Percentiles rank a stretch among this genome's conserved stretches.
phyloP scores from a whole-genome alignment of 2,113 vertebrate species.

The Solea senegalensis region DNA sequence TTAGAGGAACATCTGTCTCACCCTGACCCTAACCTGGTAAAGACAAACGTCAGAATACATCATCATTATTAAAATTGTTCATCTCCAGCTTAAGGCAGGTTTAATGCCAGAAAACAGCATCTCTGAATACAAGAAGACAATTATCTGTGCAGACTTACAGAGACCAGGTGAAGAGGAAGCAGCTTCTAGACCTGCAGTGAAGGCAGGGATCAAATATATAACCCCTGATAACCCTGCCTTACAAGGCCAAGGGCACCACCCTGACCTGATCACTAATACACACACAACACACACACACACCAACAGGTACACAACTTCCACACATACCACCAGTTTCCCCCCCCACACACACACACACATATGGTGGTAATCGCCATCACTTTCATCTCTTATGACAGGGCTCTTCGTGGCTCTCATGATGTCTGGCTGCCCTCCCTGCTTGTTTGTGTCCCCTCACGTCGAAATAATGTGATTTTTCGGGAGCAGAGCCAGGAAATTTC shows the following conservation, averaged over 20 bases:
- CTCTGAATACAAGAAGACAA: neutral
- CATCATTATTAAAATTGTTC: neutral
- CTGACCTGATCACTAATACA: slow-evolving; percentile 49
- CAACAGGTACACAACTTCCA: slow-evolving; percentile 28
- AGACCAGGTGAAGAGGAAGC: slow-evolving; percentile 59
- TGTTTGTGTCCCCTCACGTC: slow-evolving; percentile 41
- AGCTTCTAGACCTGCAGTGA: slow-evolving; percentile 53
- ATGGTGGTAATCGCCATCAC: slow-evolving; percentile 42
- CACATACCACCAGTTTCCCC: slow-evolving; percentile 7
- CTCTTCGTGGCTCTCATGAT: slow-evolving; percentile 44
- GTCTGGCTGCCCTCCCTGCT: slow-evolving; percentile 54
- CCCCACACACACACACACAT: slow-evolving; percentile 25
- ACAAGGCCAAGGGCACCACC: slow-evolving; percentile 76
- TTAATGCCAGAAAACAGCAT: neutral
- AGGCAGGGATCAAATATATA: slow-evolving; percentile 77
- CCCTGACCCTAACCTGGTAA: neutral
- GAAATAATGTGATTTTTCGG: slow-evolving; percentile 70
- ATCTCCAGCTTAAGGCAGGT: neutral
- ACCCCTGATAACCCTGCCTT: slow-evolving; percentile 69
- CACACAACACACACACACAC: slow-evolving; percentile 27
- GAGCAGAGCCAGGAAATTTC: slow-evolving; percentile 74
- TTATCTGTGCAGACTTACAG: slow-evolving; percentile 51
- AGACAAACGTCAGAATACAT: neutral
- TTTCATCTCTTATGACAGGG: slow-evolving; percentile 58
- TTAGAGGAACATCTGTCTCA: neutral